Evolutionary conservation across 2,113 vertebrate species (phyloP).

Genomic region (Hydrolagus affinis): DNA sequence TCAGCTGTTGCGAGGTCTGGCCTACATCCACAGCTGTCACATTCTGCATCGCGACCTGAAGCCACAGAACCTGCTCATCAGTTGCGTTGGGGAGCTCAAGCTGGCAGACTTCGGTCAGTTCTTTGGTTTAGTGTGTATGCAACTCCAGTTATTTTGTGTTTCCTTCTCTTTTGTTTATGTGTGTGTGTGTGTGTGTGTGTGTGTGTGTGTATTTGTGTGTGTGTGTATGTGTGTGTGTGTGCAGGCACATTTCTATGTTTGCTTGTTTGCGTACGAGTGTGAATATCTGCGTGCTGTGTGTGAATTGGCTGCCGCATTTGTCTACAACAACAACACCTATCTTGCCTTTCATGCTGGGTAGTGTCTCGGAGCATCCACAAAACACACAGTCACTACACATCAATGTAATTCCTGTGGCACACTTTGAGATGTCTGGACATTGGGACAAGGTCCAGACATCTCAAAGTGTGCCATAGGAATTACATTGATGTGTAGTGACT

Average conservation of each 20-base stretch:
- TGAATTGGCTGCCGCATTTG: no score
- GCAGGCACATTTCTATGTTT: neutral
- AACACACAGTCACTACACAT: no score
- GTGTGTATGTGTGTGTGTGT: neutral
- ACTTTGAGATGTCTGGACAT: no score
- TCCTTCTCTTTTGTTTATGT: conserved; percentile 30
- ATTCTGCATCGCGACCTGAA: conserved; percentile 89
- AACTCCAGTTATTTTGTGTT: conserved; percentile 35
- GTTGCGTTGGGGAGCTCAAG: conserved; percentile 84
- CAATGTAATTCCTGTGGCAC: no score
- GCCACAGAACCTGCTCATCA: conserved; percentile 88
- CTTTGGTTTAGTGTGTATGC: conserved; percentile 36
- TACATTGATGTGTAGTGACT: no score
- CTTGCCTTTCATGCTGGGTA: no score
- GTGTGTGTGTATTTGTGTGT: neutral
- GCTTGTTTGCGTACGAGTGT: neutral
- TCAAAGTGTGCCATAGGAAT: no score
- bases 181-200: neutral
- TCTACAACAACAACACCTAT: no score
- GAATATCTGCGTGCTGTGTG: no score
- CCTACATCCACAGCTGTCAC: conserved; percentile 72
- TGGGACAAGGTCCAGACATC: no score
- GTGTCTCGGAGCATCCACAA: no score
- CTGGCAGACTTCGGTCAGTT: conserved; percentile 81
- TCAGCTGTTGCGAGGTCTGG: conserved; percentile 75